Evolutionary conservation across 1,140 invertebrate genomes (phyloP).

Genomic region (Nasonia giraulti): DNA sequence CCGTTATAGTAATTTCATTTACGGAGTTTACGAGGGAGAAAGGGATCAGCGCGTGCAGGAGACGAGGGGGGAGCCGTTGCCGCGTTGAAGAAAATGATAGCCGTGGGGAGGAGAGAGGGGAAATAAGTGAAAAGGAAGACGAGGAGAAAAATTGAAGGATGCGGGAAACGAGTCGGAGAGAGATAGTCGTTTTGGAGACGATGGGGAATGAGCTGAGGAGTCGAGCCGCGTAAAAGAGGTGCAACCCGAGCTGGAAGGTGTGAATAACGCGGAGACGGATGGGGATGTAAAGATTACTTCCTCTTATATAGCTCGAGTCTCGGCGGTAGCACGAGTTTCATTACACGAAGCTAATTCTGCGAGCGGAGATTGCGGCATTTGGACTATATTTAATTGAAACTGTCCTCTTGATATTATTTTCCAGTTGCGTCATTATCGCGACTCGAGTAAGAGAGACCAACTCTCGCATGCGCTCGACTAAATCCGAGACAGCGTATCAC

Average conservation of each 20-base stretch:
- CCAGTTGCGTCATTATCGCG: too few relatives aligned
- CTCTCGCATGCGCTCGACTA: too few relatives aligned
- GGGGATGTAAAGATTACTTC: background rate
- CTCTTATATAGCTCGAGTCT: too few relatives aligned
- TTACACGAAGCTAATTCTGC: too few relatives aligned
- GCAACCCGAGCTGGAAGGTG: background rate
- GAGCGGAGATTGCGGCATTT: too few relatives aligned
- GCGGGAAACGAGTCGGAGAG: background rate
- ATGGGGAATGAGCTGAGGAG: constrained; percentile 3
- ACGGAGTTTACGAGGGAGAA: constrained; percentile 57
- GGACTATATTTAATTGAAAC: too few relatives aligned
- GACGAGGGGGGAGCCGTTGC: background rate
- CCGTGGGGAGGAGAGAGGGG: background rate
- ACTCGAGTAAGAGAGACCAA: too few relatives aligned
- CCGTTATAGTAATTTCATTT: constrained; percentile 61
- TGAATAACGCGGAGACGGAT: constrained; percentile 1
- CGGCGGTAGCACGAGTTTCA: too few relatives aligned
- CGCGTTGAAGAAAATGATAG: constrained; percentile 26
- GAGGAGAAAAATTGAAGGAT: background rate
- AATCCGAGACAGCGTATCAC: too few relatives aligned
- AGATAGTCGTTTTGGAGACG: constrained; percentile 40
- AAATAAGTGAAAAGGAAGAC: background rate
- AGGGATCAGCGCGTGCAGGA: constrained; percentile 14
- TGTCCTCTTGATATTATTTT: too few relatives aligned
- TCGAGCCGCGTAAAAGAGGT: background rate